phyloP scores from a whole-genome alignment of 2,888 invertebrate species.

The Ypsolopha scabrella region DNA sequence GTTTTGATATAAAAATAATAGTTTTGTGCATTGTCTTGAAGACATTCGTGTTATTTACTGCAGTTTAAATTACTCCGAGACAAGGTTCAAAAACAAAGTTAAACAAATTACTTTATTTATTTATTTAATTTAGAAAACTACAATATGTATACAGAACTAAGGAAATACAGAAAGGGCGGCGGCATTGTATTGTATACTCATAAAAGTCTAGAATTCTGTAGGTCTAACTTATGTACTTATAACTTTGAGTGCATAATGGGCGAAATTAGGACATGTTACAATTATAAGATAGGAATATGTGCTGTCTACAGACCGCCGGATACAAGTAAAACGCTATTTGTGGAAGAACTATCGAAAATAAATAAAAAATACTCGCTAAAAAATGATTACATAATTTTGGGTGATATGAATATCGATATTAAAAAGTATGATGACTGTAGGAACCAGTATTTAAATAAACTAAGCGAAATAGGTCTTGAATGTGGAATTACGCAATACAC shows the following conservation, averaged over 20 bases:
- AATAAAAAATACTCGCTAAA: not conserved
- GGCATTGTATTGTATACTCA: too few relatives aligned
- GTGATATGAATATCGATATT: slow-evolving; percentile 9
- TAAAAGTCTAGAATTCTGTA: too few relatives aligned
- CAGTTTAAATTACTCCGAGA: too few relatives aligned
- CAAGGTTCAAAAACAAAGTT: too few relatives aligned
- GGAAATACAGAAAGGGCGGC: not conserved
- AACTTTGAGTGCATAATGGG: slow-evolving; percentile 6
- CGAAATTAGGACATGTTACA: not conserved
- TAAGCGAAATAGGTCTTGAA: slow-evolving; percentile 4
- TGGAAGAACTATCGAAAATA: not conserved
- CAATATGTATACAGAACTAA: slow-evolving; percentile 6
- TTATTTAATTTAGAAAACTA: slow-evolving; percentile 5
- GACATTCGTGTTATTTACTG: too few relatives aligned
- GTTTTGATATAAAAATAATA: too few relatives aligned
- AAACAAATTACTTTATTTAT: too few relatives aligned
- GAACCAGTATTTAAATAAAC: slow-evolving; percentile 2
- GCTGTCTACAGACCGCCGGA: slow-evolving; percentile 9
- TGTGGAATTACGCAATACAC: slow-evolving; percentile 8
- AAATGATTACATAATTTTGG: slow-evolving; percentile 3
- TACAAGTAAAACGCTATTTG: slow-evolving; percentile 2
- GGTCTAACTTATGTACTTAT: not conserved
- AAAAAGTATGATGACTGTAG: not conserved
- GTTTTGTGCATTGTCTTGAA: too few relatives aligned
- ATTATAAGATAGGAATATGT: slow-evolving; percentile 2